These are phyloP conservation scores for Bombylius discolor DNA, from an alignment of 2,888 invertebrate genomes.

Conservation along the genomic window DNA sequence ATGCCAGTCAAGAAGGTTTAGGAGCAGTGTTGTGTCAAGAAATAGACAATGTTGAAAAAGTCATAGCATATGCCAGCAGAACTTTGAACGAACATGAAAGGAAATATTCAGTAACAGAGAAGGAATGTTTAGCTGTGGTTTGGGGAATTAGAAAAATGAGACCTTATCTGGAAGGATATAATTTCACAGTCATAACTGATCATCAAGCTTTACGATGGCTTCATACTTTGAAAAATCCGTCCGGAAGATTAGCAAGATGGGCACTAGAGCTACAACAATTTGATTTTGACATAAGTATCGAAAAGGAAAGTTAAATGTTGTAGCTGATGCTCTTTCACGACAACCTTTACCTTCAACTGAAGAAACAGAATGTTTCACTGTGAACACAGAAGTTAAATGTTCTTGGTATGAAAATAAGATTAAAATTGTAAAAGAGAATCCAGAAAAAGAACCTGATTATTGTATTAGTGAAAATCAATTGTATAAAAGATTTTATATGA, in stretches of 20 bases:
- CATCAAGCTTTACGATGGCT: not conserved
- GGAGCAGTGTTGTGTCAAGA: too few relatives aligned
- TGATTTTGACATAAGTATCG: not conserved
- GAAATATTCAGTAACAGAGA: not conserved
- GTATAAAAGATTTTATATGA: too few relatives aligned
- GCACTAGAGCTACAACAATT: not conserved
- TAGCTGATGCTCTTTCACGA: not conserved
- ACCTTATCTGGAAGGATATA: not conserved
- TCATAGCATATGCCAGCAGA: constrained; percentile 10
- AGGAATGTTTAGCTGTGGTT: not conserved
- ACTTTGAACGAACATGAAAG: not conserved
- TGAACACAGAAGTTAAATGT: too few relatives aligned
- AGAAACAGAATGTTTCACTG: too few relatives aligned
- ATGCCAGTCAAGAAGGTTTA: too few relatives aligned
- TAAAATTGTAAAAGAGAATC: too few relatives aligned
- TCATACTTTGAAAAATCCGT: not conserved
- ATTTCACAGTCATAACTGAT: not conserved
- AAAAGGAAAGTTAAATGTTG: not conserved
- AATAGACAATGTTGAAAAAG: constrained; percentile 8
- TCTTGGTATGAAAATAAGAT: too few relatives aligned
- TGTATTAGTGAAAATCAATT: too few relatives aligned
- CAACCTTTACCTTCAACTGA: too few relatives aligned
- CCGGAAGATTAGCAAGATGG: not conserved
- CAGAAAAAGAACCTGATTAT: too few relatives aligned
- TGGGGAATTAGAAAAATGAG: not conserved